phyloP scores from a whole-genome alignment of 1,140 invertebrate species.

The Geopemphigus sp. region DNA sequence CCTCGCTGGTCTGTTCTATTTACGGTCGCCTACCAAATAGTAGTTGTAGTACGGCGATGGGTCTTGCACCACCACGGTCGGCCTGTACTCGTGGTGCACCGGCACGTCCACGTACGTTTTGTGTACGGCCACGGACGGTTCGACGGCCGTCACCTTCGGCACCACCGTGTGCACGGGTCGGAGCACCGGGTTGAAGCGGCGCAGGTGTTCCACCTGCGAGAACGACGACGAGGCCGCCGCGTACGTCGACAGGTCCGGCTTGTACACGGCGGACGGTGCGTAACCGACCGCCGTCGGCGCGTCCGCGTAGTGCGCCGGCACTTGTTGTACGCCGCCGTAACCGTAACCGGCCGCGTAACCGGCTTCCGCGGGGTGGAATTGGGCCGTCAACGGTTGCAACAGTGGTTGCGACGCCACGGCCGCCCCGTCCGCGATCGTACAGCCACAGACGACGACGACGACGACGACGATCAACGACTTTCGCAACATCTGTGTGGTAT shows the following conservation, averaged over 20 bases:
- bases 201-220: constrained; percentile 50
- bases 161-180: constrained; percentile 52
- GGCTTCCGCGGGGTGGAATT: constrained; percentile 36
- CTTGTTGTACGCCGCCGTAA: constrained; percentile 52
- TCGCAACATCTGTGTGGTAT: not conserved
- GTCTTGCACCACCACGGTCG: not conserved
- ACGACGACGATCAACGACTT: not conserved
- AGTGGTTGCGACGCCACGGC: not conserved
- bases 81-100: not conserved
- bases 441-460: not conserved
- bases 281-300: constrained; percentile 56
- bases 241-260: constrained; percentile 52
- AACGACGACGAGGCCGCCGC: constrained; percentile 52
- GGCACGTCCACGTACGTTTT: constrained; percentile 41
- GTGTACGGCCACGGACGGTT: constrained; percentile 52
- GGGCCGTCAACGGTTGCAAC: not conserved
- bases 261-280: constrained; percentile 52
- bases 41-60: constrained; percentile 11
- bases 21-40: constrained; percentile 6
- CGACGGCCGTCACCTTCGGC: constrained; percentile 53
- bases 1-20: not conserved
- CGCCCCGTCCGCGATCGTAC: not conserved
- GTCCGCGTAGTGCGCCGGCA: constrained; percentile 8
- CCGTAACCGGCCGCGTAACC: constrained; percentile 53
- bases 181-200: constrained; percentile 50